These are phyloP conservation scores for Onychomys torridus DNA, from an alignment of 2,797 vertebrate genomes.

Conservation along the genomic window DNA sequence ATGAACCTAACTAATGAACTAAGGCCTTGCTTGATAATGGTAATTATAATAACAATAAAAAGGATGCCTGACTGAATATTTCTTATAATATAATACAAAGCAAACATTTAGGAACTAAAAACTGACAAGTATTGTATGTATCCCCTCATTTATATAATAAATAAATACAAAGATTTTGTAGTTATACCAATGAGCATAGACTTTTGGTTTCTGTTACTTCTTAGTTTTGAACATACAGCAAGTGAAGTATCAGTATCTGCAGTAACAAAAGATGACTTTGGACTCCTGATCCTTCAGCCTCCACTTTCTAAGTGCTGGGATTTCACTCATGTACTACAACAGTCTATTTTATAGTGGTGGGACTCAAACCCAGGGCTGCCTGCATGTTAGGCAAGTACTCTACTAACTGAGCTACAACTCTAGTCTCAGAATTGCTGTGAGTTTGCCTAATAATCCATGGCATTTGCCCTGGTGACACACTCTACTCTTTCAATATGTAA, in stretches of 20 bases:
- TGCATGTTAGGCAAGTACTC: too few relatives aligned
- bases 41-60: background rate
- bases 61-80: background rate
- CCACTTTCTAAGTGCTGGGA: background rate
- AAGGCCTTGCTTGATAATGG: background rate
- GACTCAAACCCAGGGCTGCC: background rate
- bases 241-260: background rate
- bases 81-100: background rate
- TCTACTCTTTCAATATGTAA: background rate
- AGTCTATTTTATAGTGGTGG: background rate
- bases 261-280: background rate
- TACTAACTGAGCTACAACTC: background rate
- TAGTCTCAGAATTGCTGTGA: background rate
- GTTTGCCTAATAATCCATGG: background rate
- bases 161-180: constrained; percentile 36
- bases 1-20: background rate
- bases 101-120: background rate
- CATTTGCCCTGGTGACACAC: accelerated
- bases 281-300: background rate
- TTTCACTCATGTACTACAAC: background rate
- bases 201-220: background rate
- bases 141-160: background rate
- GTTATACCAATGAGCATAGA: constrained; percentile 39
- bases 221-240: constrained; percentile 36
- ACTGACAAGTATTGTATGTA: background rate